Percentiles rank a stretch among this genome's conserved stretches.
Evolutionary conservation across 2,888 invertebrate species (phyloP).

Genomic region (Troglohyphantes excavatus): DNA sequence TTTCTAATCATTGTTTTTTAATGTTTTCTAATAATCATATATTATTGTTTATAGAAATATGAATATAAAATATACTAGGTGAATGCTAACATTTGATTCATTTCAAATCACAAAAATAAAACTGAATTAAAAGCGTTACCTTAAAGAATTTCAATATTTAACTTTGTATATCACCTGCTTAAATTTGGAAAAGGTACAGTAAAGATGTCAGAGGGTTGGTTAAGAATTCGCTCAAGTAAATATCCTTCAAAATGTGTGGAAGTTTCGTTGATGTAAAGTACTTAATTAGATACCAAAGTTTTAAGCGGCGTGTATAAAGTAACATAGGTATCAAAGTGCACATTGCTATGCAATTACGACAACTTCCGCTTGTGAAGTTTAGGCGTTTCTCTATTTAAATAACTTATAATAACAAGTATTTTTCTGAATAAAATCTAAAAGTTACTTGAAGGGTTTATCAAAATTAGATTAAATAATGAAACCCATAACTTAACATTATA

Average conservation of each 20-base stretch:
- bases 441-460: not conserved
- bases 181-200: no score
- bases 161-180: no score
- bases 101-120: no score
- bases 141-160: no score
- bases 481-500: not conserved
- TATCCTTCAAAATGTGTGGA: not conserved
- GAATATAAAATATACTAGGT: no score
- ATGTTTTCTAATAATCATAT: no score
- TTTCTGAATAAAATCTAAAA: not conserved
- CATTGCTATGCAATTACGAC: not conserved
- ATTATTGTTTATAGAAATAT: no score
- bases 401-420: not conserved
- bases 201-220: no score
- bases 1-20: no score
- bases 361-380: not conserved
- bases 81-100: no score
- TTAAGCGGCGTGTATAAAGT: not conserved
- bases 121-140: no score
- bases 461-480: not conserved
- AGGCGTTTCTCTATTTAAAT: not conserved
- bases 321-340: not conserved
- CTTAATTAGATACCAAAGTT: not conserved
- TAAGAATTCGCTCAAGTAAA: no score
- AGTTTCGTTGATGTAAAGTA: not conserved